Percentiles rank a stretch among this genome's conserved stretches.
phyloP scores from a whole-genome alignment of 2,797 vertebrate species.

The Cyclopterus lumpus region DNA sequence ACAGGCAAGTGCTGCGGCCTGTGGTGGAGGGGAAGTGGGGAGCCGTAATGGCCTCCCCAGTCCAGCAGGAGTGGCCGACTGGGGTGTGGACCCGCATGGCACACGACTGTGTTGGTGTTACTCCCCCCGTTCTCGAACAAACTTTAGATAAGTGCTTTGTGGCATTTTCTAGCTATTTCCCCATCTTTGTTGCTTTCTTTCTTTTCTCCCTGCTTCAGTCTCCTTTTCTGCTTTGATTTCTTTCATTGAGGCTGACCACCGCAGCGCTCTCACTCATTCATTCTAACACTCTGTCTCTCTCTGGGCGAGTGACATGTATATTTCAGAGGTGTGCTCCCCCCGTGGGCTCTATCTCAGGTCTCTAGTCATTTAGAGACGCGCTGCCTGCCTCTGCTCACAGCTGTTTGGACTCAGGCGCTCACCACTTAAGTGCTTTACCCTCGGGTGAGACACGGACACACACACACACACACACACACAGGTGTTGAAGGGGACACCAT shows the following conservation, averaged over 20 bases:
- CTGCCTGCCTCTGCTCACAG: conserved; percentile 79
- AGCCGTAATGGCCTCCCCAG: conserved; percentile 61
- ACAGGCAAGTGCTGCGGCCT: conserved; percentile 55
- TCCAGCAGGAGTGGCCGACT: conserved; percentile 60
- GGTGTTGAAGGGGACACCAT: conserved; percentile 61
- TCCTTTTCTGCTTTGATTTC: background rate
- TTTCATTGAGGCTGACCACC: conserved; percentile 34
- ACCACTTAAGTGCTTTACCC: conserved; percentile 86
- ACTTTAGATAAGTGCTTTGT: conserved; percentile 41
- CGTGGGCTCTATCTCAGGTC: conserved; percentile 72
- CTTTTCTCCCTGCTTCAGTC: conserved; percentile 9
- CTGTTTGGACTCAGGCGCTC: conserved; percentile 87
- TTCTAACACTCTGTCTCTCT: conserved; percentile 25
- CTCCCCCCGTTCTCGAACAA: conserved; percentile 18
- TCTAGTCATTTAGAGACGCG: conserved; percentile 76
- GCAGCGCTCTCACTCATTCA: conserved; percentile 19
- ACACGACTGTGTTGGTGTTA: conserved; percentile 31
- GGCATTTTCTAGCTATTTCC: conserved; percentile 18
- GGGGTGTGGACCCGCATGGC: conserved; percentile 51
- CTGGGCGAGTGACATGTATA: conserved; percentile 81
- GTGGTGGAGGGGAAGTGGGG: conserved; percentile 48
- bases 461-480: conserved; percentile 33
- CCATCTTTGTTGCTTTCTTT: background rate
- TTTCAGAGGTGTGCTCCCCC: conserved; percentile 81
- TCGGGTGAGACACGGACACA: conserved; percentile 76